Base-by-base conservation (phyloP, 1,140 invertebrate genomes). In the Neodiprion pinetum region DNA sequence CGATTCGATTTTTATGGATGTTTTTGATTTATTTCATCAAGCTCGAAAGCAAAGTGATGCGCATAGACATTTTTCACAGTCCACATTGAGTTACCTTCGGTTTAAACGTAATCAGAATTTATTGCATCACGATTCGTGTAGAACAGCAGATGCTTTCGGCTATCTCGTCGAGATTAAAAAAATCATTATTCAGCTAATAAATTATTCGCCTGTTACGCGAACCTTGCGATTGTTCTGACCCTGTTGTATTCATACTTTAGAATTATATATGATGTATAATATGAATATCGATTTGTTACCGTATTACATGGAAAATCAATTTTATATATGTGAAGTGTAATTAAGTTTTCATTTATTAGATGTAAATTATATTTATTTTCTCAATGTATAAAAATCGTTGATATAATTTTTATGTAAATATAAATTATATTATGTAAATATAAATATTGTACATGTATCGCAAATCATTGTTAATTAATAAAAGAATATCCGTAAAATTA, bases 381-480 rank as follows among this genome's bases (percentile, higher is more conserved):
- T 71, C 17, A 23, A 79, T 83, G 82, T 83, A 80, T 78, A 81
- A 75, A 71, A 48, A 40, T 71, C 74, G 83, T 83, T 85, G 78
- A 40, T 80, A 82, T 78, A 75, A 71, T 48, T 72, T 61, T 68
- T 66, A 76, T 88, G 85, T 87, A 86, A 84, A 87, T 87, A 86
- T 76, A 5, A 5, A 40, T 40, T 40, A 40, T 73, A 82, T 80
- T 77, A 73, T 88, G 86, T 88, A 87, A 78, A 86, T 86, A 88
- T 61, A 9, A 79, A 76, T 80, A 84, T 77, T 84, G 80, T 86
- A 61, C 9, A 86, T 83, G 81, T 85, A 84, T 77, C 77, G 67
- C 75, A 80, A 81, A 80, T 85, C 78, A 80, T 86, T 88, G 86
- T 88, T 88, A 86, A 85, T 82, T 77, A 87, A 86, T 87, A 86